Evolutionary conservation across 2,888 invertebrate species (phyloP).

Genomic region (Saturnia pavonia): DNA sequence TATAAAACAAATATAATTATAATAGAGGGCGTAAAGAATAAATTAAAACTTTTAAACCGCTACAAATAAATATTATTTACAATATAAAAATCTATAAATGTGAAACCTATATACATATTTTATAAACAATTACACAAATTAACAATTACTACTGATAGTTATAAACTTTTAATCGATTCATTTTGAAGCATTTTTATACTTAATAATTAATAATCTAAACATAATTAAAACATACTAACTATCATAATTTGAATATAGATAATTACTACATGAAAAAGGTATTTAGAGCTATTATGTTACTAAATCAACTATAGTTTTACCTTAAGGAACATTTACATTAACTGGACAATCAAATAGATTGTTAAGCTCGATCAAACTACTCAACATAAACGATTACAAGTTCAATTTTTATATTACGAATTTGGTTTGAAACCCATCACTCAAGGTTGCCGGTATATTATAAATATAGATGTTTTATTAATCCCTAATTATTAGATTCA

Average conservation of each 20-base stretch:
- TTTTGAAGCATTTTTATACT: not conserved
- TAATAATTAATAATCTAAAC: not conserved
- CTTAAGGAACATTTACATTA: not conserved
- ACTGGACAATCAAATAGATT: not conserved
- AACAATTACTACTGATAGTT: not conserved
- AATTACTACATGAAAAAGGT: not conserved
- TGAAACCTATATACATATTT: conserved; percentile 2
- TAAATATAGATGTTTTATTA: not conserved
- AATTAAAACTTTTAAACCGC: not conserved
- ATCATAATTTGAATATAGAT: not conserved
- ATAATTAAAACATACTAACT: not conserved
- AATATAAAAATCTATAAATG: conserved; percentile 6
- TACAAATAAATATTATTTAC: conserved; percentile 7
- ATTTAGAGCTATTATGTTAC: not conserved
- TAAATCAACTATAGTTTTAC: not conserved
- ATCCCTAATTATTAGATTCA: not conserved
- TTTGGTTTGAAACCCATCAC: not conserved
- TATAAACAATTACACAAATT: not conserved
- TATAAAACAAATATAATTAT: not conserved
- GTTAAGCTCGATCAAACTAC: conserved; percentile 2
- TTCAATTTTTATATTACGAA: not conserved
- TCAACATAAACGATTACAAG: not conserved
- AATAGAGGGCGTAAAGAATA: not conserved
- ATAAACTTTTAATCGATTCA: not conserved
- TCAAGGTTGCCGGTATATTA: not conserved